Base-by-base conservation (phyloP, 2,888 invertebrate genomes). In the Brachypterus glaber region DNA sequence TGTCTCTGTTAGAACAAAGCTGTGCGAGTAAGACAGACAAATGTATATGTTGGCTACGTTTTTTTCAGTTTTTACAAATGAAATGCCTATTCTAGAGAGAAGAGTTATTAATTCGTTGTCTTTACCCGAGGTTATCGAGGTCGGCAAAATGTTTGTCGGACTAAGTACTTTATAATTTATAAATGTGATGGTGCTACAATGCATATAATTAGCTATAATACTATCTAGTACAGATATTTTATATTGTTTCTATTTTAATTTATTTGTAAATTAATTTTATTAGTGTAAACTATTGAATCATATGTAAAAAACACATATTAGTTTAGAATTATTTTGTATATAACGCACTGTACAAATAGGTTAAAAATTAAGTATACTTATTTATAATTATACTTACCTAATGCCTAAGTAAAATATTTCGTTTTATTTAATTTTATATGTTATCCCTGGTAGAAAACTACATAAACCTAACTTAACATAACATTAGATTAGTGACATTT, bases 171-270 rank as follows among this genome's bases (percentile, higher is more conserved):
- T 43, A 33, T 42, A 38, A 41, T 43, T 52, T 49, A 51, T 60
- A 55, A 60, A 58, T 61, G 61, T 62, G 60, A 61, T 61, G 62
- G 62, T 62, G 61, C 62, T 60, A 60, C 45, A 53, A n/a, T 46
- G 54, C 54, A 55, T 55, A 57, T 51, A 27, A 27, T 11, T 27
- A 27, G 27, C 27, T 27, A 49, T 49, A 47, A 43, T 41, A 49
- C 40, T 18, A 11, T 33, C 43, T 44, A 49, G 40, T 41, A 47
- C 37, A 46, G 31, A 44, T 48, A 47, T 50, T 51, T 53, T 50
- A 38, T 51, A 49, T 52, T 43, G 45, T 52, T 53, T 46, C 41
- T 51, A 48, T 50, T 40, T 40, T 45, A 40, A 41, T 47, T 47
- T 47, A 43, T 44, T 48, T 46, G 43, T 43, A 45, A 38, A 43